Percentiles rank a stretch among this genome's conserved stretches.
Conservation (phyloP, 1,140 invertebrate genomes). For the Brachionus paranguensis region DNA sequence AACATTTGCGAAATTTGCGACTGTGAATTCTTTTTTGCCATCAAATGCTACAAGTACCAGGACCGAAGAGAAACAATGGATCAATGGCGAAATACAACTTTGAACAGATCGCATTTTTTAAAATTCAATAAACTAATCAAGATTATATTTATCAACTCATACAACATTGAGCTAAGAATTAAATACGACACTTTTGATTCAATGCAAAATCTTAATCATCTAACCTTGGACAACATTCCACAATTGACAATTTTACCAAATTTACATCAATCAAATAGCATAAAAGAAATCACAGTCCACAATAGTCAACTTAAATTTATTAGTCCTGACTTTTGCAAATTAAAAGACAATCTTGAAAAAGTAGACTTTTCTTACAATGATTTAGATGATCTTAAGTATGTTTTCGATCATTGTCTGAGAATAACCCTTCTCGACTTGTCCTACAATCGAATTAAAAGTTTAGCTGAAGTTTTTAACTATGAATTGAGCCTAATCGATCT, state of each 20-base stretch:
- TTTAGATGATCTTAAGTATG: not conserved
- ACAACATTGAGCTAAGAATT: not conserved
- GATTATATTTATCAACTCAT: not conserved
- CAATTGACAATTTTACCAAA: not conserved
- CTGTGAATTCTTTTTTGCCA: not conserved
- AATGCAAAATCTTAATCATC: not conserved
- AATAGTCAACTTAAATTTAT: not conserved
- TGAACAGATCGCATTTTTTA: not conserved
- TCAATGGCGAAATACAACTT: not conserved
- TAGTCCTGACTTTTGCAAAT: not conserved
- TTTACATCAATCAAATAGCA: not conserved
- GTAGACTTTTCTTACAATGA: constrained; percentile 1
- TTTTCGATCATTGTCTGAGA: not conserved
- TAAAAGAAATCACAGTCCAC: constrained; percentile 10
- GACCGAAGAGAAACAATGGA: not conserved
- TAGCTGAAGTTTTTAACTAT: not conserved
- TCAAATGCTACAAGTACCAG: not conserved
- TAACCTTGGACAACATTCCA: not conserved
- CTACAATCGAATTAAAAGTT: not conserved
- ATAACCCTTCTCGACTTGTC: constrained; percentile 20
- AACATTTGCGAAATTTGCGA: not conserved
- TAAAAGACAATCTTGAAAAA: not conserved
- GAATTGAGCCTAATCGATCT: not conserved
- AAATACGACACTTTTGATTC: not conserved
- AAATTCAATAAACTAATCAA: not conserved